phyloP scores from a whole-genome alignment of 2,888 invertebrate genomes.

The Calliscelio sp. region DNA sequence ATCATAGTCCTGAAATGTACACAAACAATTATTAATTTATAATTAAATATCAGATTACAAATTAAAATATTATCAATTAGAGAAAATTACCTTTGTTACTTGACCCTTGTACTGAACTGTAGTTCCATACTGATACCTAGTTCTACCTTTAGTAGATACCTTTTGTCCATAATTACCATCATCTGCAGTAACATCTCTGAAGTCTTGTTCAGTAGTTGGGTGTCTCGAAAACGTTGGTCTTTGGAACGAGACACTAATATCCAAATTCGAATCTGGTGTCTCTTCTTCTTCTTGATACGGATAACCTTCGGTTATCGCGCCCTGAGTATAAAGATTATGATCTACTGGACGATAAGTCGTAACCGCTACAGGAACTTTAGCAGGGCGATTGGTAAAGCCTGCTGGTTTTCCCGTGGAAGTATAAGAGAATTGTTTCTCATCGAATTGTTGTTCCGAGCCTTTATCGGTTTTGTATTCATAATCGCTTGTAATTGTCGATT shows the following conservation, averaged over 20 bases:
- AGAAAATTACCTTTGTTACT: conserved; percentile 46
- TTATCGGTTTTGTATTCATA: conserved; percentile 60
- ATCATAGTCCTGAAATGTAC: conserved; percentile 32
- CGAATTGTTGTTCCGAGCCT: conserved; percentile 50
- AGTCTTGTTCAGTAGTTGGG: conserved; percentile 59
- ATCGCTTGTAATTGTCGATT: conserved; percentile 33
- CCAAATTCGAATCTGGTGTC: conserved; percentile 65
- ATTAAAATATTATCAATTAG: too few relatives aligned
- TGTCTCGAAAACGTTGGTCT: conserved; percentile 69
- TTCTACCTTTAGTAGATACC: conserved; percentile 64
- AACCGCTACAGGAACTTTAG: conserved; percentile 75
- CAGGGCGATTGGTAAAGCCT: conserved; percentile 79
- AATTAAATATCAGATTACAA: too few relatives aligned
- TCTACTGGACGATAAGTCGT: conserved; percentile 79
- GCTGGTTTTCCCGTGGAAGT: conserved; percentile 72
- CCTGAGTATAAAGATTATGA: conserved; percentile 77
- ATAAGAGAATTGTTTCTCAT: conserved; percentile 60
- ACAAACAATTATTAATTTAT: too few relatives aligned
- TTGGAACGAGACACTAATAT: conserved; percentile 78
- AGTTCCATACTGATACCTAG: conserved; percentile 18
- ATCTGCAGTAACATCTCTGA: conserved; percentile 68
- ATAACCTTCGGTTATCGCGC: conserved; percentile 58
- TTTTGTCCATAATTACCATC: conserved; percentile 77
- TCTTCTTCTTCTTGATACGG: conserved; percentile 41
- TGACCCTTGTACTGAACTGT: conserved; percentile 41